phyloP scores from a whole-genome alignment of 2,797 vertebrate species.

The Cichlasoma orientale region DNA sequence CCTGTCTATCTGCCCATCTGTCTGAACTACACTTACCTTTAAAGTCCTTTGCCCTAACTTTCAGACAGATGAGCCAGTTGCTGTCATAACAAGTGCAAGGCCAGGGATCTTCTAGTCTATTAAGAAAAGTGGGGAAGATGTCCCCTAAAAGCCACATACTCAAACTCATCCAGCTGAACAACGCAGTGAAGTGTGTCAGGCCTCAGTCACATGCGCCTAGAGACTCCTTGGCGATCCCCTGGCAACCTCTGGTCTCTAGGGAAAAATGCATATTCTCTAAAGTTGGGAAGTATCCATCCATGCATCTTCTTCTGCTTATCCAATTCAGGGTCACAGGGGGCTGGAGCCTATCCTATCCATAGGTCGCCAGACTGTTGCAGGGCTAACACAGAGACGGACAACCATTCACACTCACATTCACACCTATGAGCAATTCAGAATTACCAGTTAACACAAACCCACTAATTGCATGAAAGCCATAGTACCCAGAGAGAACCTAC shows the following conservation, averaged over 20 bases:
- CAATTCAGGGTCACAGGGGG: too few relatives aligned
- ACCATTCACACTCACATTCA: too few relatives aligned
- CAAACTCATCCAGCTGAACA: slow-evolving; percentile 32
- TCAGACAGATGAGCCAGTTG: slow-evolving; percentile 93
- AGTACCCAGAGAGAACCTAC: too few relatives aligned
- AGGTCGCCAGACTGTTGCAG: too few relatives aligned
- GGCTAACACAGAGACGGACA: too few relatives aligned
- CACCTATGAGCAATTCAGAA: too few relatives aligned
- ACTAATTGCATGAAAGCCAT: too few relatives aligned
- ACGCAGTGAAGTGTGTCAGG: neutral
- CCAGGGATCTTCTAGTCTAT: slow-evolving; percentile 92
- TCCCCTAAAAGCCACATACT: slow-evolving; percentile 2
- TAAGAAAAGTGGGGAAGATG: slow-evolving; percentile 83
- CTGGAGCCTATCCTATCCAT: too few relatives aligned
- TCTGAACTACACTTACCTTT: slow-evolving; percentile 44
- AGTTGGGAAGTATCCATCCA: too few relatives aligned
- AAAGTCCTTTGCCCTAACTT: slow-evolving; percentile 52
- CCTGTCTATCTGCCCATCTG: slow-evolving; percentile 42
- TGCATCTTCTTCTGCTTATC: too few relatives aligned
- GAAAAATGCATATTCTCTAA: neutral
- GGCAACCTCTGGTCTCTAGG: neutral
- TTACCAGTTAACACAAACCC: too few relatives aligned
- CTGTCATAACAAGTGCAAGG: slow-evolving; percentile 92
- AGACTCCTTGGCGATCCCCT: neutral
- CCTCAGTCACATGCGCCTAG: neutral